Evolutionary conservation across 2,113 vertebrate genomes (phyloP).

Genomic region (Passer montanus): DNA sequence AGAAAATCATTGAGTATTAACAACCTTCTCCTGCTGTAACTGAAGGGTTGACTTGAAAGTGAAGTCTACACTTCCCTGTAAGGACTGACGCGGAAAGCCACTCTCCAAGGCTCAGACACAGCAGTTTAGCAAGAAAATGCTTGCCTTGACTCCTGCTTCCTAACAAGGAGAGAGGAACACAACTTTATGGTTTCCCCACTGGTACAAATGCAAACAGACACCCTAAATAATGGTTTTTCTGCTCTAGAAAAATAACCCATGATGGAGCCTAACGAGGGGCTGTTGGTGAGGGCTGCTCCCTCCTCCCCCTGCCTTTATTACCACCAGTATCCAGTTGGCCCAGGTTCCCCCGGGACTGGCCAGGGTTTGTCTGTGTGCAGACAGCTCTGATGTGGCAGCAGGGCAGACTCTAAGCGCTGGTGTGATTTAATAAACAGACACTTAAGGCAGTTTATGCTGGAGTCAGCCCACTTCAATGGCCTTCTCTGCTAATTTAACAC

Average conservation of each 20-base stretch:
- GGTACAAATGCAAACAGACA: not conserved
- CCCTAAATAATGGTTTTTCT: not conserved
- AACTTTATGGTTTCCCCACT: not conserved
- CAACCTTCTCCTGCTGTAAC: not conserved
- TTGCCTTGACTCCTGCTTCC: not conserved
- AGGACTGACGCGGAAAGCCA: not conserved
- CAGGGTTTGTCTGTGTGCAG: constrained; percentile 66
- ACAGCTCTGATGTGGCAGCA: constrained; percentile 71
- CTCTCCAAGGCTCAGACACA: not conserved
- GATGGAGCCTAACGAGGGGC: not conserved
- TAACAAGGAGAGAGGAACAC: not conserved
- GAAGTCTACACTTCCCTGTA: not conserved
- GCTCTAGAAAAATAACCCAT: not conserved
- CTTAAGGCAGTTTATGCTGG: constrained; percentile 72
- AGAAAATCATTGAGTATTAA: not conserved
- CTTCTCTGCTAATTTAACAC: constrained; percentile 72
- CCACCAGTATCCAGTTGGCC: constrained; percentile 51
- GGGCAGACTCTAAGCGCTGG: constrained; percentile 67
- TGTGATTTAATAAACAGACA: constrained; percentile 77
- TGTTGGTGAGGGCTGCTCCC: not conserved
- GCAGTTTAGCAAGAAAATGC: not conserved
- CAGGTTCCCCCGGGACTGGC: constrained; percentile 42
- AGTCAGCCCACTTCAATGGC: constrained; percentile 74
- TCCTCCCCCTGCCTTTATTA: not conserved
- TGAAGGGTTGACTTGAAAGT: not conserved